A percentile compares a stretch with the other conserved stretches of the same genome.
Conservation (phyloP, 2,113 vertebrate genomes). For the Brachyistius frenatus region DNA sequence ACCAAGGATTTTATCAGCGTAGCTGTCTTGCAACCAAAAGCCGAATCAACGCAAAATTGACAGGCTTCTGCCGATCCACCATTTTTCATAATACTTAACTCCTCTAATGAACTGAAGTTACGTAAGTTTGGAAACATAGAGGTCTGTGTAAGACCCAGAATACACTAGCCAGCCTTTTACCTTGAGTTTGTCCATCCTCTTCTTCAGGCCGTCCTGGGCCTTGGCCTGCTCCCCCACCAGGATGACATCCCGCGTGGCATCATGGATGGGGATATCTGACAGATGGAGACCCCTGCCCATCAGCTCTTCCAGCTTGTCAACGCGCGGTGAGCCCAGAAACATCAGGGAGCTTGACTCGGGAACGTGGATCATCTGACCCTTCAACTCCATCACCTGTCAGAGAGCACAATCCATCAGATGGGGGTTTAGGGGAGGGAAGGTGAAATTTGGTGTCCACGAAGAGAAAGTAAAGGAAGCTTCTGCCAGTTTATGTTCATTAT, state of each 20-base stretch:
- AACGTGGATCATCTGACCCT: slow-evolving; percentile 98
- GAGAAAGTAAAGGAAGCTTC: too few species aligned
- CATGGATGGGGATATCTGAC: slow-evolving; percentile 98
- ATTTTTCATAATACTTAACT: background rate
- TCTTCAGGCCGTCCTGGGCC: slow-evolving; percentile 97
- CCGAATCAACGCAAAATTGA: background rate
- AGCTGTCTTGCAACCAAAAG: background rate
- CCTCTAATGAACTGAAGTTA: background rate
- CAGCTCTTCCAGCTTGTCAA: slow-evolving; percentile 97
- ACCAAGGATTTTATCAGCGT: background rate
- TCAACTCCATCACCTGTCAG: slow-evolving; percentile 96
- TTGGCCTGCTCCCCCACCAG: slow-evolving; percentile 98
- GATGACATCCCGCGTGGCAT: slow-evolving; percentile 97
- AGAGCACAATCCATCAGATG: slow-evolving; percentile 35
- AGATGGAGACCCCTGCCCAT: slow-evolving; percentile 97
- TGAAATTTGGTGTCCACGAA: too few species aligned
- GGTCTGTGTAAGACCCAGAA: background rate
- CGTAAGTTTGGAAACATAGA: background rate
- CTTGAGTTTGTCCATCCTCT: slow-evolving; percentile 98
- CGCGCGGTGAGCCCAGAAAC: slow-evolving; percentile 97
- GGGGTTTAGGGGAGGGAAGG: too few species aligned
- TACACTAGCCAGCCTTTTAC: slow-evolving; percentile 36
- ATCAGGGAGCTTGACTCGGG: slow-evolving; percentile 94
- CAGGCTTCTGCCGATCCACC: background rate
- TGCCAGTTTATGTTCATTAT: background rate